Evolutionary conservation across 2,113 vertebrate species (phyloP), one percentile per base, ranked within the genome.

Genomic region (Mus pahari): DNA sequence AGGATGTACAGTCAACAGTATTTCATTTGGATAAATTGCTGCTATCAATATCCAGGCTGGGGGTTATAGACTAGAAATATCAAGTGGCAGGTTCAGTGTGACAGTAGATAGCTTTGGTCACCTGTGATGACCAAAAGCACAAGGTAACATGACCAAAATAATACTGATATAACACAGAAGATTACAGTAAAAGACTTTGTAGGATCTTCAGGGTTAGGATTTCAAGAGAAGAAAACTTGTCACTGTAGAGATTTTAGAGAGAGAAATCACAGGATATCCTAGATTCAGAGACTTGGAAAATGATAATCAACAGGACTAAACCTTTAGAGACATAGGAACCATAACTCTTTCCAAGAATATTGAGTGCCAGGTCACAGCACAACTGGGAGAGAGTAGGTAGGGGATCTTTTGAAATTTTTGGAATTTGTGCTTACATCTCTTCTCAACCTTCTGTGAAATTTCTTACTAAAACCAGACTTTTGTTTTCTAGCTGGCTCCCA

Each of bases 341-440:
- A 70, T 6, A 13, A 48, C 22, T 78, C n/a, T 71, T 75, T 36
- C 79, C 28, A n/a, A 45, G 16, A 9, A 66, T 1, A 10, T 7
- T 33, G 28, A 36, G 36, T 13, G 19, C 16, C 28, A 86, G 77
- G 8, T 66, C 75, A 58, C 1, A 39, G 45, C 7, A 79, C 36
- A 33, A 7, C 7, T 31, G 9, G 7, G 5, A 83, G 58, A 70
- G 16, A 24, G 5, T 11, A 70, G 22, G 22, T 5, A 31, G 39
- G 75, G 2, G 2, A 53, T 58, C 12, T 26, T 60, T 68, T 77
- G 75, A 55, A 55, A 53, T 71, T 58, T 73, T 77, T 87, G 74
- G 75, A 97, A 90, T 50, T 83, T 87, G 64, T 19, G 77, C 33
- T 93, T 81, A 86, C 45, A 64, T 73, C 36, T 83, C 74, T 24